A percentile compares a stretch with the other conserved stretches of the same genome.
Conservation (phyloP, 1,140 invertebrate genomes). For the Drosophila serrata region DNA sequence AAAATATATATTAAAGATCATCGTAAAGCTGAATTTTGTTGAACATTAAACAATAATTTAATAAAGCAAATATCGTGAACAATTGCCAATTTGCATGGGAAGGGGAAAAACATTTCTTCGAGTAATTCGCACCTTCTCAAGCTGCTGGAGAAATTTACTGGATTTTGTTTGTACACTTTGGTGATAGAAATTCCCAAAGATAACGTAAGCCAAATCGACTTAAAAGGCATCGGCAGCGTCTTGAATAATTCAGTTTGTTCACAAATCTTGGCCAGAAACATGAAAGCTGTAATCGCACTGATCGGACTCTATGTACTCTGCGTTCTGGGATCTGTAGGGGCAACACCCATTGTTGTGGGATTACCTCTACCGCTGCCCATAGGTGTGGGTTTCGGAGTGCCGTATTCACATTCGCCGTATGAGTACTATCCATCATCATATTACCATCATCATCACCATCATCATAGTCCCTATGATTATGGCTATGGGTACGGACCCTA, state of each 20-base stretch:
- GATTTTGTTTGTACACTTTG: slow-evolving; percentile 34
- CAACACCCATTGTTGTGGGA: slow-evolving; percentile 21
- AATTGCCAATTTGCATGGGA: slow-evolving; percentile 24
- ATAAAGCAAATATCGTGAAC: slow-evolving; percentile 54
- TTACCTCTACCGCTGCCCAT: slow-evolving; percentile 24
- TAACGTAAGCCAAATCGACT: background rate
- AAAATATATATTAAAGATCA: background rate
- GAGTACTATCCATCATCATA: slow-evolving; percentile 7
- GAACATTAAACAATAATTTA: background rate
- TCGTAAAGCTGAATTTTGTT: background rate
- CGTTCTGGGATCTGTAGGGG: slow-evolving; percentile 6
- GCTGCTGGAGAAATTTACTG: slow-evolving; percentile 1
- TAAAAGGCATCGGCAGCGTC: slow-evolving; percentile 17
- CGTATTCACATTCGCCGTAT: slow-evolving; percentile 10
- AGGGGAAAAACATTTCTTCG: slow-evolving; percentile 46
- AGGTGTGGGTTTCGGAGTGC: slow-evolving; percentile 31
- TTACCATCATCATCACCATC: slow-evolving; percentile 37
- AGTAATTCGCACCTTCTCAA: slow-evolving; percentile 44
- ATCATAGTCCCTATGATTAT: slow-evolving; percentile 24
- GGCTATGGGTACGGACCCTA: slow-evolving; percentile 16
- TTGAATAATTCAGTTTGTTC: slow-evolving; percentile 11
- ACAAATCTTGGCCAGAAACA: slow-evolving; percentile 26
- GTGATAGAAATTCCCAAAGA: slow-evolving; percentile 20
- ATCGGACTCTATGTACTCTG: slow-evolving; percentile 12
- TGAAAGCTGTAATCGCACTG: slow-evolving; percentile 30